Conservation (phyloP, 2,888 invertebrate species). For the Gymnocheta viridis region DNA sequence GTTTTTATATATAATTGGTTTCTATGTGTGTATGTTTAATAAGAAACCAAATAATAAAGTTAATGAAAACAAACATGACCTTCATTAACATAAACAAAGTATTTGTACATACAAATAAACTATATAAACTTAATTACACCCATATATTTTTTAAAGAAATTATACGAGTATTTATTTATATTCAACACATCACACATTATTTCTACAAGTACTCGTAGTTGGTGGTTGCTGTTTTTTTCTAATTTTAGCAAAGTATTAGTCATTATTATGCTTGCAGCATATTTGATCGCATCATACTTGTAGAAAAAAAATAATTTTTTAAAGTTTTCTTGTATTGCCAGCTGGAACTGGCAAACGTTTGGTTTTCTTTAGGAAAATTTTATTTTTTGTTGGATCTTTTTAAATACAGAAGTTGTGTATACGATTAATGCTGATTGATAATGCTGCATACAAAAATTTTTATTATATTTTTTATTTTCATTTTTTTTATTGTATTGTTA, state of each 20-base stretch:
- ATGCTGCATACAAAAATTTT: no score
- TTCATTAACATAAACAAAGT: constrained; percentile 53
- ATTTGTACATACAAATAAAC: not conserved
- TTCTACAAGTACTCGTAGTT: not conserved
- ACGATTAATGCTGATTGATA: no score
- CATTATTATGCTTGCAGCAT: not conserved
- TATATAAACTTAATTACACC: constrained; percentile 1
- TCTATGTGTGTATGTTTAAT: not conserved
- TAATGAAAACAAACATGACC: constrained; percentile 60
- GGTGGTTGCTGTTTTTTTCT: not conserved
- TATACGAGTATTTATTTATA: constrained; percentile 9
- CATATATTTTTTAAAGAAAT: constrained; percentile 15
- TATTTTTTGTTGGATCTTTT: no score
- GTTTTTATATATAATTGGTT: constrained; percentile 12
- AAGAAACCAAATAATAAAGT: not conserved
- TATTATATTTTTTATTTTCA: no score
- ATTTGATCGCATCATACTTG: not conserved
- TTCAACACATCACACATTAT: not conserved
- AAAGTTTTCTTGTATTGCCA: not conserved
- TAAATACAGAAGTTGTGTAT: no score
- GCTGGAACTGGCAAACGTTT: not conserved
- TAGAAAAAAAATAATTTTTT: no score
- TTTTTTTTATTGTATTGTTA: no score
- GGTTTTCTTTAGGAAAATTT: not conserved
- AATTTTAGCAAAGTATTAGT: constrained; percentile 8